Conservation (phyloP, 2,797 vertebrate species). For the Galagoides demidoff region DNA sequence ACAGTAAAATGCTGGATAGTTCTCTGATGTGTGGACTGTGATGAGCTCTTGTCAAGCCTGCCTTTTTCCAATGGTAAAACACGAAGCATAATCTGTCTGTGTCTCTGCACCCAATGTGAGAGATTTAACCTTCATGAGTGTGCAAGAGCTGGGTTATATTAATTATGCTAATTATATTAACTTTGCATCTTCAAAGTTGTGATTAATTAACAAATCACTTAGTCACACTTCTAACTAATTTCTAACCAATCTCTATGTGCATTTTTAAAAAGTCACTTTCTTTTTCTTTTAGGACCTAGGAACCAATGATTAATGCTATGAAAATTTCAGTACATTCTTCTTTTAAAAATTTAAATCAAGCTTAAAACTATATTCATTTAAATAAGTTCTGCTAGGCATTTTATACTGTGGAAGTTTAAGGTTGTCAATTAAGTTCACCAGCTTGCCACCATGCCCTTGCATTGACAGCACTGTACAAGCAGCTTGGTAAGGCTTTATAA, state of each 20-base stretch:
- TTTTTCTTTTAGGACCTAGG: not conserved
- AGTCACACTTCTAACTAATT: not conserved
- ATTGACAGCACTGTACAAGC: no score
- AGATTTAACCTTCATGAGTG: not conserved
- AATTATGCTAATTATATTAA: not conserved
- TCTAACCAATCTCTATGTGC: not conserved
- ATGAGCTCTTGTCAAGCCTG: not conserved
- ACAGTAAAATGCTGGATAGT: no score
- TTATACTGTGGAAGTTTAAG: not conserved
- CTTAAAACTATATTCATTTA: not conserved
- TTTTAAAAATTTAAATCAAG: not conserved
- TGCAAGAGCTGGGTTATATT: not conserved
- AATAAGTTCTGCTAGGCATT: not conserved
- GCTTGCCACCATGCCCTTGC: no score
- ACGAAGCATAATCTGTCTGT: accelerated
- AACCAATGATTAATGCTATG: not conserved
- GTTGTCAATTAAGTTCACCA: not conserved
- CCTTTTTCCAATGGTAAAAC: not conserved
- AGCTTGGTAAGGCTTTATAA: no score
- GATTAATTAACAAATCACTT: slow-evolving; percentile 44
- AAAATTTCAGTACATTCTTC: not conserved
- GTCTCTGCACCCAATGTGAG: not conserved
- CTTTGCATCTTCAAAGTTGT: not conserved
- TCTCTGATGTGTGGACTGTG: not conserved
- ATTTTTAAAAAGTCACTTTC: not conserved